Conservation (phyloP, 2,113 vertebrate species). For the Hylia prasina region DNA sequence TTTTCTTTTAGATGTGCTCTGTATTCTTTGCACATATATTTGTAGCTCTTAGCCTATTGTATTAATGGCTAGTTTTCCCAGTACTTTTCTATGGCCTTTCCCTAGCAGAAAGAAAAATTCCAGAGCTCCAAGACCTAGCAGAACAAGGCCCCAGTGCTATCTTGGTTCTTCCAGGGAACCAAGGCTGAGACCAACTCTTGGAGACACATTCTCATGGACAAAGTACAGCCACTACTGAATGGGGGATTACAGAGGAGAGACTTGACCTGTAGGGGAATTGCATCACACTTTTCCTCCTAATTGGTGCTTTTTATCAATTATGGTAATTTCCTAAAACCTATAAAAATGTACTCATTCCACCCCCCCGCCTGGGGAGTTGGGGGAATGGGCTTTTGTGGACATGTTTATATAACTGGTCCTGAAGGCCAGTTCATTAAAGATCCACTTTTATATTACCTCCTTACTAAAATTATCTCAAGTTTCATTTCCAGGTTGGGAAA, state of each 20-base stretch:
- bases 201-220: not conserved
- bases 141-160: accelerated
- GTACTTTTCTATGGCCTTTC: not conserved
- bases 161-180: not conserved
- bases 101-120: not conserved
- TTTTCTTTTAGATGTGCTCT: not conserved
- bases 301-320: not conserved
- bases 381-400: not conserved
- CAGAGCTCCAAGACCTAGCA: not conserved
- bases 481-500: not conserved
- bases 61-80: not conserved
- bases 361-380: too few relatives aligned
- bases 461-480: not conserved
- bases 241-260: not conserved
- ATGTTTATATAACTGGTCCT: not conserved
- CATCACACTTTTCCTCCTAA: not conserved
- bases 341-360: not conserved
- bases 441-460: not conserved
- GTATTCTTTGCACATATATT: not conserved
- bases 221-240: not conserved
- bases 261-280: not conserved
- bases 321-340: not conserved
- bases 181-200: not conserved
- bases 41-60: not conserved
- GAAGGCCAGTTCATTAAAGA: not conserved